Evolutionary conservation across 1,140 invertebrate genomes (phyloP).

Genomic region (Leptopilina clavipes): DNA sequence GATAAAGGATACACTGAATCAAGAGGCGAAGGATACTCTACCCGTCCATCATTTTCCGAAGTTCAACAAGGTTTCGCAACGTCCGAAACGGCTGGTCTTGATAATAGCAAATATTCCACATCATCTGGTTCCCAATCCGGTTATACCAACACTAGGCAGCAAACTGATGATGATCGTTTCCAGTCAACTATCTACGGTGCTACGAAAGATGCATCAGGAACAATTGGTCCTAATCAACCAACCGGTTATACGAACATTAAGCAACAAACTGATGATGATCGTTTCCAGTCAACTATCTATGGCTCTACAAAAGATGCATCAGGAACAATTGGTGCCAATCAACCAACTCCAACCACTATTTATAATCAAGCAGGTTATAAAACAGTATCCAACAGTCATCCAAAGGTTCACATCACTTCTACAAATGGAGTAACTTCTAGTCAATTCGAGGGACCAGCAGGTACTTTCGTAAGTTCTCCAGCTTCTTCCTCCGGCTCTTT

Average conservation of each 20-base stretch:
- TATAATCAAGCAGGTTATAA: constrained; percentile 39
- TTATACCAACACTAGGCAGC: constrained; percentile 27
- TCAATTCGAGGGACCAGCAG: background rate
- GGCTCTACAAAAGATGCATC: background rate
- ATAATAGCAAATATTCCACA: constrained; percentile 1
- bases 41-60: constrained; percentile 1
- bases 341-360: constrained; percentile 31
- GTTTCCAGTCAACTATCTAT: constrained; percentile 35
- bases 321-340: background rate
- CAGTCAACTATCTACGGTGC: constrained; percentile 31
- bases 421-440: constrained; percentile 7
- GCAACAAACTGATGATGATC: constrained; percentile 38
- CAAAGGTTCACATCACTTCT: background rate
- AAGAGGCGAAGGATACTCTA: background rate
- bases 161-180: constrained; percentile 36
- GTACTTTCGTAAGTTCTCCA: background rate
- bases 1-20: background rate
- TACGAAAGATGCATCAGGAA: background rate
- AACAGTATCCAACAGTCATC: background rate
- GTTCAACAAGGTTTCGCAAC: background rate
- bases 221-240: background rate
- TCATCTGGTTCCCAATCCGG: constrained; percentile 19
- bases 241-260: background rate
- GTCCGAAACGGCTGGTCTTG: background rate
- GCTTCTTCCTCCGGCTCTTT: background rate